Percentiles rank a stretch among this genome's conserved stretches.
These are phyloP conservation scores for Melanotaenia pygmaea DNA, from an alignment of 2,797 vertebrate species.

Conservation along the genomic window DNA sequence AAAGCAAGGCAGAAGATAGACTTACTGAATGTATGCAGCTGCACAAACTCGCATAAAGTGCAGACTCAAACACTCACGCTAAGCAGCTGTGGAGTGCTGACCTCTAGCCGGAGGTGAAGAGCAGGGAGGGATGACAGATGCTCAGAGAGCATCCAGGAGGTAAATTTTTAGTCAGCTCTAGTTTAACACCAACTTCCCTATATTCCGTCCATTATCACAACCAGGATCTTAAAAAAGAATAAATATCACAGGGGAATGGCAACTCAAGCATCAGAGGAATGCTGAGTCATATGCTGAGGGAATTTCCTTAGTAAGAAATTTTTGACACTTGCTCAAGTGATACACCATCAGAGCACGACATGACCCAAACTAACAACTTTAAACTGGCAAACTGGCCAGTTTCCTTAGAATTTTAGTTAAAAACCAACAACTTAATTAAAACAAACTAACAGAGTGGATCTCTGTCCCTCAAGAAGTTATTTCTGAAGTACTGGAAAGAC, in stretches of 20 bases:
- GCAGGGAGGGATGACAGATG: slow-evolving; percentile 45
- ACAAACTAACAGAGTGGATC: neutral
- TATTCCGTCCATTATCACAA: neutral
- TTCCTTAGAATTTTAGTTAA: neutral
- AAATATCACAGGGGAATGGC: neutral
- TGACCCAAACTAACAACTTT: slow-evolving; percentile 12
- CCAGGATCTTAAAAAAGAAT: neutral
- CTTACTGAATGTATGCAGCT: neutral
- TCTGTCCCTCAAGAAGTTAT: neutral
- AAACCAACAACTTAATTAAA: neutral
- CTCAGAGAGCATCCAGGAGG: slow-evolving; percentile 16
- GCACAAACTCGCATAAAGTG: neutral
- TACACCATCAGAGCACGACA: neutral
- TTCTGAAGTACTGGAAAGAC: slow-evolving; percentile 11
- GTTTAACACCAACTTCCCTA: slow-evolving; percentile 22
- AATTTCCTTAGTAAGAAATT: slow-evolving; percentile 3
- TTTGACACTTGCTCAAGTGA: slow-evolving; percentile 5
- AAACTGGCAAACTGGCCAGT: slow-evolving; percentile 3
- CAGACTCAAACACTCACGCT: slow-evolving; percentile 27
- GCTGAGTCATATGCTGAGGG: neutral
- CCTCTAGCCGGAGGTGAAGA: slow-evolving; percentile 57
- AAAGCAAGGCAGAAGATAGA: neutral
- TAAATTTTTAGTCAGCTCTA: neutral
- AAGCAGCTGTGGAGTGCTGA: slow-evolving; percentile 44
- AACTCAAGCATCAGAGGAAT: neutral